Base-by-base conservation (phyloP, 1,140 invertebrate genomes). In the Tetramorium simillimum region DNA sequence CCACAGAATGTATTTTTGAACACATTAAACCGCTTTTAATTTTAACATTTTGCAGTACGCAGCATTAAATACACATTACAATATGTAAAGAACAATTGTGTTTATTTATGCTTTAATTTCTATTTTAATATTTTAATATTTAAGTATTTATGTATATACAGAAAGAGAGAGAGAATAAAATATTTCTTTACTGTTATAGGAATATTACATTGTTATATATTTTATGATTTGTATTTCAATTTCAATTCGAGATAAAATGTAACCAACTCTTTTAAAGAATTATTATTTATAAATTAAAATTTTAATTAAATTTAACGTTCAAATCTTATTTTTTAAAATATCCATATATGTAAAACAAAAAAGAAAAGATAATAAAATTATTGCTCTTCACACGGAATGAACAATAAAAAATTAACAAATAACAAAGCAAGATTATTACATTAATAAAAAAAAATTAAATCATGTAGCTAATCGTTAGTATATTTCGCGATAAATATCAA, bases 11-110 rank as follows among this genome's bases (percentile, higher is more conserved):
- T 49, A 18, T 73, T 73, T 84, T 70, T 58, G 24, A 72, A 43
- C n/a, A 43, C n/a, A 53, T 80, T 81, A 60, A 73, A 21, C 7
- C 14, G 18, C 18, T 81, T 81, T 70, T 43, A 72, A 51, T 46
- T 82, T 58, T n/a, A 56, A 58, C 51, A 46, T 67, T 80, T 40
- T 80, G 3, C 58, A 49, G 5, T 6, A 18, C 18, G 56, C 14
- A 16, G 40, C 1, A 18, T 73, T 56, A 56, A 73, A 40, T 14
- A 40, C 2, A 10, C 5, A 14, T 63, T 46, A 18, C 10, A 12
- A 28, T 43, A 24, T 46, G 10, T 9, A 18, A 12, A 63, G 12
- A 63, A 51, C 6, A 49, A 33, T 78, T 78, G 5, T 67, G n/a
- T 40, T 77, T 33, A 63, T 63, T 65, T 65, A 51, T 9, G 16